Conservation (phyloP, 2,888 invertebrate genomes). For the Drosophila kambysellisi region DNA sequence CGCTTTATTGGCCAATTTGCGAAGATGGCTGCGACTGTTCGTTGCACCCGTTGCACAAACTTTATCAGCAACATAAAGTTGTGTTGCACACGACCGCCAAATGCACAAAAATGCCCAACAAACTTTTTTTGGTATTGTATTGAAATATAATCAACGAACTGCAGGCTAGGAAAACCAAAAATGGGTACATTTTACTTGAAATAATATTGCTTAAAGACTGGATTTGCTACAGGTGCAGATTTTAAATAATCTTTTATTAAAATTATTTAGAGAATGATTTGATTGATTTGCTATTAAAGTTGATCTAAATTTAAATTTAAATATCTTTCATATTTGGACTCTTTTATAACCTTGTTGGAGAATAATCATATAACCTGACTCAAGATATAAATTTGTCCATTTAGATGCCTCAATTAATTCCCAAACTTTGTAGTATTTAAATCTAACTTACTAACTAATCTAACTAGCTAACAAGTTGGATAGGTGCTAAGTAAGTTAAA, state of each 20-base stretch:
- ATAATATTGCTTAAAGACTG: not conserved
- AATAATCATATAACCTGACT: not conserved
- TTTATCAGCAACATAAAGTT: constrained; percentile 40
- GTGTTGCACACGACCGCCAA: constrained; percentile 16
- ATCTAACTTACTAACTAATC: too few relatives aligned
- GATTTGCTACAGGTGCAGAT: not conserved
- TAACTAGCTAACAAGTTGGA: too few relatives aligned
- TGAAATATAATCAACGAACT: constrained; percentile 3
- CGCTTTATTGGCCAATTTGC: constrained; percentile 74
- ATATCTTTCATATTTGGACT: not conserved
- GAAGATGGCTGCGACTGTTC: constrained; percentile 34
- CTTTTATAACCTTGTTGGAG: not conserved
- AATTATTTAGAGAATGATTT: not conserved
- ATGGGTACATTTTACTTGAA: not conserved
- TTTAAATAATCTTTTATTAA: not conserved
- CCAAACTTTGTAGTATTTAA: too few relatives aligned
- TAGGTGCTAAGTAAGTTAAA: too few relatives aligned
- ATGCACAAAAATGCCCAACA: not conserved
- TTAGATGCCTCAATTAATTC: too few relatives aligned
- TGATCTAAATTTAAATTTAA: too few relatives aligned
- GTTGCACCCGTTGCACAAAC: constrained; percentile 33
- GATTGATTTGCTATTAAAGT: not conserved
- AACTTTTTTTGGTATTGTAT: constrained; percentile 8
- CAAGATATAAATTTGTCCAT: too few relatives aligned
- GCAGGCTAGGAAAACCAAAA: not conserved